Conservation (phyloP, 2,797 vertebrate genomes). For the Monodelphis domestica region DNA sequence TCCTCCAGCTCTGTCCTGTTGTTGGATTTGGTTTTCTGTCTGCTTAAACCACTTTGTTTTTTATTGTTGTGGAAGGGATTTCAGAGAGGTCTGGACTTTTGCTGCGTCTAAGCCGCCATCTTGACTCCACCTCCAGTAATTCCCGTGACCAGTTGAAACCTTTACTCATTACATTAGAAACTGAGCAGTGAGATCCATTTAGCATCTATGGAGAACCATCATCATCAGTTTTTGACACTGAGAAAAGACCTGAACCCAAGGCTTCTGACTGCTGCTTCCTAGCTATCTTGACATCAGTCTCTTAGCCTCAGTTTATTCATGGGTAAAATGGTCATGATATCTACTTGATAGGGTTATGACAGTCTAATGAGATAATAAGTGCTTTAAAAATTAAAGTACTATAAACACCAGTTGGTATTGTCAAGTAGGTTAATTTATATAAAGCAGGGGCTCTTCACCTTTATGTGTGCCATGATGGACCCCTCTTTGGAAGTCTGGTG, state of each 20-base stretch:
- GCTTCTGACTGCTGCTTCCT: not conserved
- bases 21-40: too few species aligned
- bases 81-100: too few species aligned
- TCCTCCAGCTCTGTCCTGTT: too few species aligned
- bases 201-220: not conserved
- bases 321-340: not conserved
- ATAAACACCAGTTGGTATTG: not conserved
- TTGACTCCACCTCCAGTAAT: too few species aligned
- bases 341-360: not conserved
- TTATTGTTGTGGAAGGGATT: too few species aligned
- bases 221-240: not conserved
- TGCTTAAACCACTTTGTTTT: too few species aligned
- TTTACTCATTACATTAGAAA: constrained; percentile 52
- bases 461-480: not conserved
- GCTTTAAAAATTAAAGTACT: not conserved
- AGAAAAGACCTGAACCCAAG: not conserved
- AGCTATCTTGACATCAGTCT: not conserved
- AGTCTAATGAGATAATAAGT: not conserved
- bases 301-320: not conserved
- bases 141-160: constrained; percentile 1
- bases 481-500: not conserved
- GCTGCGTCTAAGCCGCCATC: too few species aligned
- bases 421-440: not conserved
- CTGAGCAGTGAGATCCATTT: not conserved
- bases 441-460: not conserved